A percentile compares a stretch with the other conserved stretches of the same genome.
These are phyloP conservation scores for Scyliorhinus canicula DNA, from an alignment of 2,797 vertebrate genomes.

Conservation along the genomic window DNA sequence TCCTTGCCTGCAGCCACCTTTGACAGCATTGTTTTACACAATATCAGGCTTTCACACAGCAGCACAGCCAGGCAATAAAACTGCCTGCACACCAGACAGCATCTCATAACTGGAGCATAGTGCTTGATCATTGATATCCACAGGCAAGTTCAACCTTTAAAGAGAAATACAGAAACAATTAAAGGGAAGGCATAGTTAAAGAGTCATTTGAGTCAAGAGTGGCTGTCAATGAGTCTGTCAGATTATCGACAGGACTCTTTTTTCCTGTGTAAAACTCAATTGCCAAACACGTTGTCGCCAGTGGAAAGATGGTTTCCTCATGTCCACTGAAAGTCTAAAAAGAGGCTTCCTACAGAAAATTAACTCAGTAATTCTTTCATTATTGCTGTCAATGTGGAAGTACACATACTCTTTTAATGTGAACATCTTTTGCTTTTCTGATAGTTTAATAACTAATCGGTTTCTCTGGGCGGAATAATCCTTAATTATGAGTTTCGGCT, in stretches of 20 bases:
- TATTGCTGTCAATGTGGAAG: too few relatives aligned
- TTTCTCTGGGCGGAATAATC: neutral
- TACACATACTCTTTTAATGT: neutral
- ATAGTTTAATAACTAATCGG: neutral
- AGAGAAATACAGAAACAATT: slow-evolving; percentile 21
- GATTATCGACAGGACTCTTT: slow-evolving; percentile 13
- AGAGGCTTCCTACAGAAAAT: neutral
- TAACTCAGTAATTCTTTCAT: neutral
- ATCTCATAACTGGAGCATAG: neutral
- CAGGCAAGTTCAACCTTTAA: slow-evolving; percentile 21
- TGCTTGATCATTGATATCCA: neutral
- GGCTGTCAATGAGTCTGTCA: slow-evolving; percentile 5
- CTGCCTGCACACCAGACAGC: neutral
- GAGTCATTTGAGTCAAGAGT: neutral
- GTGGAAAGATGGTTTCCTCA: neutral
- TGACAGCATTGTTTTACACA: slow-evolving; percentile 16
- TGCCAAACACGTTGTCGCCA: neutral
- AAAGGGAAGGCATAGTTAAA: neutral
- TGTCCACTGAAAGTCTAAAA: neutral
- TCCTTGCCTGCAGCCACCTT: slow-evolving; percentile 24
- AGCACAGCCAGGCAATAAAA: neutral
- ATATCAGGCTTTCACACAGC: neutral
- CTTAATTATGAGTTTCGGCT: neutral
- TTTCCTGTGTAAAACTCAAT: neutral
- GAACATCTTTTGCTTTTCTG: neutral